Percentiles rank a stretch among this genome's conserved stretches.
phyloP scores from a whole-genome alignment of 2,888 invertebrate genomes.

The Eristalinus aeneus region DNA sequence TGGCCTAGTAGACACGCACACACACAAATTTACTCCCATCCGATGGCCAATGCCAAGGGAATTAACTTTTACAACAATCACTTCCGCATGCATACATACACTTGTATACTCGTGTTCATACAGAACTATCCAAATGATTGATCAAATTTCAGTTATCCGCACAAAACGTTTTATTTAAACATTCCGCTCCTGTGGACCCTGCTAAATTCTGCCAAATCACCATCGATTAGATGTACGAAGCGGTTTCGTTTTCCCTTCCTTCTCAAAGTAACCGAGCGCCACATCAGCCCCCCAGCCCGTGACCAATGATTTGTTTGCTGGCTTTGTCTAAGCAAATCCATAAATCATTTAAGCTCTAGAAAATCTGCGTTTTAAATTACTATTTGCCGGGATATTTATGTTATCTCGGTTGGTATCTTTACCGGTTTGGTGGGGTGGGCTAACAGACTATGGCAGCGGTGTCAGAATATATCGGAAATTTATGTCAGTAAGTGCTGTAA shows the following conservation, averaged over 20 bases:
- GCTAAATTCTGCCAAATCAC: conserved; percentile 47
- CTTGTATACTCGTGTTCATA: not conserved
- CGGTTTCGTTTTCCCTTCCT: not conserved
- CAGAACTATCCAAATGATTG: conserved; percentile 46
- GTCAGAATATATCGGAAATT: conserved; percentile 22
- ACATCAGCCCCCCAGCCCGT: not conserved
- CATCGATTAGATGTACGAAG: conserved; percentile 35
- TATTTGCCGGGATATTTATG: conserved; percentile 46
- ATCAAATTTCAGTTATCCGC: conserved; percentile 34
- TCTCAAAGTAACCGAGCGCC: not conserved
- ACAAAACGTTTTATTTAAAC: conserved; percentile 42
- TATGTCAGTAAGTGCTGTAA: conserved; percentile 40
- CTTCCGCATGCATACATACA: not conserved
- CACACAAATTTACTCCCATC: not conserved
- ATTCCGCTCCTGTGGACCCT: not conserved
- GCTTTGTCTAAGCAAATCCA: conserved; percentile 47
- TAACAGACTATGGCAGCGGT: not conserved
- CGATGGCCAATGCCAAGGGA: conserved; percentile 1
- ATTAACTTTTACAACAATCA: conserved; percentile 29
- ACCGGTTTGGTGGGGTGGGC: not conserved
- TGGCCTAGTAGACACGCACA: conserved; percentile 46
- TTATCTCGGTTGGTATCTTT: conserved; percentile 17
- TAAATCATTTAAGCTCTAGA: conserved; percentile 54
- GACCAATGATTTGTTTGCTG: conserved; percentile 42
- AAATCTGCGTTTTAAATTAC: conserved; percentile 48